Conservation (phyloP, 1,140 invertebrate genomes). For the Solen grandis region DNA sequence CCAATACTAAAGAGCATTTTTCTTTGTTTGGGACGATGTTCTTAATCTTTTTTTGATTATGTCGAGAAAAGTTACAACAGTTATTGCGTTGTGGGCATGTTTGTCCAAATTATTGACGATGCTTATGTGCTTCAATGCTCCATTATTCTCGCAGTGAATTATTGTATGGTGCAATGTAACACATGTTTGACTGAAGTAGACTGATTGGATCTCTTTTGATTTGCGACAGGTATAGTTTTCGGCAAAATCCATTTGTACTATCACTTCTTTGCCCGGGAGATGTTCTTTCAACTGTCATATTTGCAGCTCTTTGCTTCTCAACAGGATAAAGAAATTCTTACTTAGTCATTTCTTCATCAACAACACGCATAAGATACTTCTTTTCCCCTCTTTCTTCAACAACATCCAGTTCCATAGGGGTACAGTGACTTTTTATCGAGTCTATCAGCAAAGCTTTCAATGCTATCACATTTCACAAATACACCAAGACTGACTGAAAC, state of each 20-base stretch:
- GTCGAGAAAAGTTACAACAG: too few species aligned
- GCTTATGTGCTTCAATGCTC: too few species aligned
- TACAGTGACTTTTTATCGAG: neutral
- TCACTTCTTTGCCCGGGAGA: neutral
- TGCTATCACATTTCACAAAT: slow-evolving; percentile 3
- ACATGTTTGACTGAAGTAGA: slow-evolving; percentile 1
- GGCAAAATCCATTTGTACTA: slow-evolving; percentile 3
- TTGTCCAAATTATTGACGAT: too few species aligned
- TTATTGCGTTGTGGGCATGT: too few species aligned
- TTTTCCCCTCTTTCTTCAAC: slow-evolving; percentile 3
- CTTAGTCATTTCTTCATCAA: too few species aligned
- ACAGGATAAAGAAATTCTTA: neutral
- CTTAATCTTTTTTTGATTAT: too few species aligned
- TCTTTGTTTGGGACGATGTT: too few species aligned
- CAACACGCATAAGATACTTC: neutral
- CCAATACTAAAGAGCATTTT: too few species aligned
- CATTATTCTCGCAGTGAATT: too few species aligned
- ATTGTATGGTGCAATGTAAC: too few species aligned
- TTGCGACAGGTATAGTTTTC: neutral
- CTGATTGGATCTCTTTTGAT: slow-evolving; percentile 1
- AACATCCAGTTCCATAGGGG: neutral
- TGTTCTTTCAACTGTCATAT: neutral
- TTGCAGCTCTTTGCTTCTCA: slow-evolving; percentile 2
- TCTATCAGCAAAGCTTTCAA: neutral
- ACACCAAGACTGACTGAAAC: neutral